Conservation (phyloP, 1,140 invertebrate species). For the Drosophila prosaltans region DNA sequence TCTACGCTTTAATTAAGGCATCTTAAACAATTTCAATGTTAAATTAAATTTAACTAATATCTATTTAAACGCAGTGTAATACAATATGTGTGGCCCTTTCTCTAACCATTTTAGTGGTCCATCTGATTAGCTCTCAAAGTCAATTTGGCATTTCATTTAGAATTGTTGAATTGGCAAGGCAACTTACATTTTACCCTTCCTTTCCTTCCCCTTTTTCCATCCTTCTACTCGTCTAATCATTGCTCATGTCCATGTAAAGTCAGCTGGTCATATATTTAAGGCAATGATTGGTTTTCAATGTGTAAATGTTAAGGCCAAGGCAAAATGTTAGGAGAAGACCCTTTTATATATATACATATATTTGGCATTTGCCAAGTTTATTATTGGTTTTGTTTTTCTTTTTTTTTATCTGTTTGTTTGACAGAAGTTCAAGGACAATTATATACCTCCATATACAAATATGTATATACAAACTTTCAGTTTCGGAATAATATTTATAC, state of each 20-base stretch:
- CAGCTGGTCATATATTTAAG: constrained; percentile 53
- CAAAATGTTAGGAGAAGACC: not conserved
- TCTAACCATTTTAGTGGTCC: constrained; percentile 1
- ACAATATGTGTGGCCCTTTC: not conserved
- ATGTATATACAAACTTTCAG: constrained; percentile 9
- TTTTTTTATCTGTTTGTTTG: not conserved
- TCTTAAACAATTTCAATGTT: too few relatives aligned
- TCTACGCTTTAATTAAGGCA: too few relatives aligned
- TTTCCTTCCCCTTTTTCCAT: too few relatives aligned
- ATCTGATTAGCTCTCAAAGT: constrained; percentile 14
- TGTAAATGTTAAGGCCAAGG: constrained; percentile 39
- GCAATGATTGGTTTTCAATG: constrained; percentile 56
- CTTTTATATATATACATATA: constrained; percentile 22
- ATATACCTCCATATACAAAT: constrained; percentile 11
- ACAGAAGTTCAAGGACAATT: constrained; percentile 57
- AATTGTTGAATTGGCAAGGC: constrained; percentile 42
- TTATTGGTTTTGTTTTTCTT: not conserved
- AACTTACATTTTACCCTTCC: constrained; percentile 9
- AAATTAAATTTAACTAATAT: too few relatives aligned
- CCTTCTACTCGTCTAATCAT: not conserved
- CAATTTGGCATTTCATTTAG: constrained; percentile 48
- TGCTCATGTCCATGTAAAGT: constrained; percentile 28
- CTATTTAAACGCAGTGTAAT: not conserved
- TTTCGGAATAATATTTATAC: constrained; percentile 17
- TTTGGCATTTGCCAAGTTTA: constrained; percentile 55